Percentiles rank a stretch among this genome's conserved stretches.
phyloP scores from a whole-genome alignment of 2,888 invertebrate genomes.

The Trimorus sp. region DNA sequence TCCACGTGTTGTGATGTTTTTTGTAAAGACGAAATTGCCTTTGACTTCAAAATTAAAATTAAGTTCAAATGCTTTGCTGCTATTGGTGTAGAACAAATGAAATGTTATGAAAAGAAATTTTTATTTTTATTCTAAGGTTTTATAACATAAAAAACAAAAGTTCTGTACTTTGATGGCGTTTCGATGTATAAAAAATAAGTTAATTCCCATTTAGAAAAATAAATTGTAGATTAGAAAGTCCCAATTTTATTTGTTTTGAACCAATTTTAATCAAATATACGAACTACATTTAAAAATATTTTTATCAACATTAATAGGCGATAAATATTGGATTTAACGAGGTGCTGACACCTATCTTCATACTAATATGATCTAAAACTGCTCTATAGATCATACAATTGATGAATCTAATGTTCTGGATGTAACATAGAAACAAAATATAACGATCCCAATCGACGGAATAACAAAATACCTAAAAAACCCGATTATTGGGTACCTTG shows the following conservation, averaged over 20 bases:
- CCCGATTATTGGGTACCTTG: slow-evolving; percentile 6
- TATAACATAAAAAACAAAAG: slow-evolving; percentile 7
- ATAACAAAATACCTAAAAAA: slow-evolving; percentile 4
- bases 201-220: slow-evolving; percentile 15
- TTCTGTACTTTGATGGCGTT: slow-evolving; percentile 11
- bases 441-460: slow-evolving; percentile 11
- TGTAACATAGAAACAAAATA: slow-evolving; percentile 9
- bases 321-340: slow-evolving; percentile 8
- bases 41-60: slow-evolving; percentile 6
- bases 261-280: slow-evolving; percentile 13
- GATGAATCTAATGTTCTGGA: slow-evolving; percentile 16
- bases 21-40: slow-evolving; percentile 13
- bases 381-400: slow-evolving; percentile 8
- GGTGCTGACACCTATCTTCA: slow-evolving; percentile 13
- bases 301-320: background rate
- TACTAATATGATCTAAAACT: slow-evolving; percentile 10
- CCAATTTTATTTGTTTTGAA: slow-evolving; percentile 7
- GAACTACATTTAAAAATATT: background rate
- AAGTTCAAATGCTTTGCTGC: slow-evolving; percentile 3
- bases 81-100: slow-evolving; percentile 9
- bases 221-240: slow-evolving; percentile 15
- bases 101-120: slow-evolving; percentile 13
- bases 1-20: background rate
- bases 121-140: slow-evolving; percentile 4
- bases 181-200: slow-evolving; percentile 9